Evolutionary conservation across 2,888 invertebrate species (phyloP).

Genomic region (Calameuta pallipes): DNA sequence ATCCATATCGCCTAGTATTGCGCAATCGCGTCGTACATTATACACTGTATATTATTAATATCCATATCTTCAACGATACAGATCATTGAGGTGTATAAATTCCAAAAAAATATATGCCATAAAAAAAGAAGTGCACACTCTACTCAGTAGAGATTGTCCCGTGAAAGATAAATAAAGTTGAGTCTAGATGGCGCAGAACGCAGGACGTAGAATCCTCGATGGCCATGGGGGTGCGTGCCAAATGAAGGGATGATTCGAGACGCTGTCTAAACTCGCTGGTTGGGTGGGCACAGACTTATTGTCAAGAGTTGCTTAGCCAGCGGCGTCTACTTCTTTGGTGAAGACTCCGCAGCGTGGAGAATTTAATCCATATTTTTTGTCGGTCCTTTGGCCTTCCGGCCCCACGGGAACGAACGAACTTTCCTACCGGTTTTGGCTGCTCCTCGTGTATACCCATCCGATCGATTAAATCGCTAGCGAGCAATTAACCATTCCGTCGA

Average conservation of each 20-base stretch:
- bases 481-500: neutral
- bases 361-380: neutral
- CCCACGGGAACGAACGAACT: neutral
- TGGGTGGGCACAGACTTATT: neutral
- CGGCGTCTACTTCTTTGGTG: neutral
- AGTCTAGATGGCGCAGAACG: neutral
- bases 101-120: neutral
- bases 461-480: neutral
- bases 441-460: neutral
- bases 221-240: slow-evolving; percentile 14
- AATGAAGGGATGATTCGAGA: slow-evolving; percentile 16
- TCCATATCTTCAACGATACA: neutral
- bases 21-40: neutral
- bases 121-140: neutral
- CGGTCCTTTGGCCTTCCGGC: neutral
- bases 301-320: neutral
- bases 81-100: neutral
- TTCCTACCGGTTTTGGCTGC: neutral
- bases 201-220: neutral
- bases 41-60: neutral
- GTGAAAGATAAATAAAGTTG: neutral
- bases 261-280: neutral
- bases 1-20: slow-evolving; percentile 12
- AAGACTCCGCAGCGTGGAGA: neutral
- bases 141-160: neutral